Conservation (phyloP, 2,888 invertebrate genomes). For the Andrena praecox region DNA sequence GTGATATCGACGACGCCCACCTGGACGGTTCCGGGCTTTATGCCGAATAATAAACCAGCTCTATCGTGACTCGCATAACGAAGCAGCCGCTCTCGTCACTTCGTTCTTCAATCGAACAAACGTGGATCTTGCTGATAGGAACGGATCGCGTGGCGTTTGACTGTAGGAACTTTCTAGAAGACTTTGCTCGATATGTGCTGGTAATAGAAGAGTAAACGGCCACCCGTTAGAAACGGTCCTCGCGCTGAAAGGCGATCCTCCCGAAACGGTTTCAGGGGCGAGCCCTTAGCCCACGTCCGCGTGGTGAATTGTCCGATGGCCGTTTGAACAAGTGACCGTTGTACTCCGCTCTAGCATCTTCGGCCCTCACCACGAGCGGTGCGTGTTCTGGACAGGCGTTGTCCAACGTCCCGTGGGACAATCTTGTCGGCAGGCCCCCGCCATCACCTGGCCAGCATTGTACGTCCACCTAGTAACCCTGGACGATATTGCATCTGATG, state of each 20-base stretch:
- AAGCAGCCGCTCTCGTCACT: slow-evolving; percentile 42
- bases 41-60: slow-evolving; percentile 34
- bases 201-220: too few relatives aligned
- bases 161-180: too few relatives aligned
- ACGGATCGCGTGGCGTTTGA: background rate
- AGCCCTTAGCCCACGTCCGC: slow-evolving; percentile 5
- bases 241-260: background rate
- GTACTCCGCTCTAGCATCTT: slow-evolving; percentile 61
- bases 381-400: slow-evolving; percentile 70
- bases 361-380: slow-evolving; percentile 46
- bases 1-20: slow-evolving; percentile 54
- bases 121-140: background rate
- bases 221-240: background rate
- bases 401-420: slow-evolving; percentile 69
- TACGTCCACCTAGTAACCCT: slow-evolving; percentile 64
- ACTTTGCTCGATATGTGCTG: too few relatives aligned
- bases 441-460: slow-evolving; percentile 76
- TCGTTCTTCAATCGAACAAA: background rate
- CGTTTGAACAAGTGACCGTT: slow-evolving; percentile 48
- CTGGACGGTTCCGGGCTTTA: slow-evolving; percentile 50
- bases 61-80: slow-evolving; percentile 19
- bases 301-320: slow-evolving; percentile 45
- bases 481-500: slow-evolving; percentile 79
- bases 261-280: slow-evolving; percentile 20
- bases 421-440: slow-evolving; percentile 63